These are phyloP conservation scores for Myotis pilosus DNA, from an alignment of 2,797 vertebrate genomes.

Conservation along the genomic window DNA sequence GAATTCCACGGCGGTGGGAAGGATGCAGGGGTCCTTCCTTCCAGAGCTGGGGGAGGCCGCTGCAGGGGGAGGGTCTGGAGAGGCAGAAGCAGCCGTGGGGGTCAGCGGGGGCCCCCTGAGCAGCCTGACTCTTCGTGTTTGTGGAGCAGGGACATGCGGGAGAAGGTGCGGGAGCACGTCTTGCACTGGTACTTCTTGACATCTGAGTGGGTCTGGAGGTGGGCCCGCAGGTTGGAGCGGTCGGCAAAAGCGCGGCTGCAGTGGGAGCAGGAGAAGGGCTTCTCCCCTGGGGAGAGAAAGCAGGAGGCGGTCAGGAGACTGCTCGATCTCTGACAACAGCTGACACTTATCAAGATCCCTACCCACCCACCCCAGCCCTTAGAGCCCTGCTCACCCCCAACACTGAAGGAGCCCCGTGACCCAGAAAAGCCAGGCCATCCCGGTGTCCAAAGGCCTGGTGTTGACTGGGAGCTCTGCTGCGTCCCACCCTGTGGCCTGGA, in stretches of 20 bases:
- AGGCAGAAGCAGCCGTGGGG: neutral
- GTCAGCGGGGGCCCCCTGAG: slow-evolving; percentile 78
- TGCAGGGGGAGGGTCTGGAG: neutral
- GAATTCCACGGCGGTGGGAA: neutral
- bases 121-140: slow-evolving; percentile 94
- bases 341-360: neutral
- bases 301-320: neutral
- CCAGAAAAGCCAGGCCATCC: neutral
- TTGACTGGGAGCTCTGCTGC: neutral
- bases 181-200: slow-evolving; percentile 98
- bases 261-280: slow-evolving; percentile 90
- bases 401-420: neutral
- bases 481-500: neutral
- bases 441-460: neutral
- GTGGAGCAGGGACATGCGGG: slow-evolving; percentile 98
- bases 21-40: neutral
- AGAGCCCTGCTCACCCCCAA: neutral
- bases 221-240: slow-evolving; percentile 97
- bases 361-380: no score
- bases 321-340: neutral
- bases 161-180: slow-evolving; percentile 96
- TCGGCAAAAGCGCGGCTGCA: slow-evolving; percentile 97
- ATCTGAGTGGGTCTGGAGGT: slow-evolving; percentile 98
- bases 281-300: slow-evolving; percentile 82
- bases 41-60: neutral